Conservation (phyloP, 2,797 vertebrate species). For the Myotis planiceps region DNA sequence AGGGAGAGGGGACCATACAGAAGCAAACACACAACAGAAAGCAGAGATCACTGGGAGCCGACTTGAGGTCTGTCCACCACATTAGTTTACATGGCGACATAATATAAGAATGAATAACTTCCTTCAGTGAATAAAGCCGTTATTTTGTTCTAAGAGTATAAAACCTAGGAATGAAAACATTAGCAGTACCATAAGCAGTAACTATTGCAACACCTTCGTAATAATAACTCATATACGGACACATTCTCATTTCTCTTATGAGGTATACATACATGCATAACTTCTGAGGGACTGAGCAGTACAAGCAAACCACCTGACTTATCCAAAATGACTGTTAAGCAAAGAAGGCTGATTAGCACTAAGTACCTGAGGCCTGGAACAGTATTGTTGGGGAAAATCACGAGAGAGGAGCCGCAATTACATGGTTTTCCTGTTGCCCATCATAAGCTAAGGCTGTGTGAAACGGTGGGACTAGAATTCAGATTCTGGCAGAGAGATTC, state of each 20-base stretch:
- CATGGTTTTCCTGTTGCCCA: not conserved
- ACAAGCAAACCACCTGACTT: not conserved
- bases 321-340: not conserved
- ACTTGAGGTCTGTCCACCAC: not conserved
- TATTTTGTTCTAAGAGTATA: not conserved
- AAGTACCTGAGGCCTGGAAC: not conserved
- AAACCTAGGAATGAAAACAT: constrained; percentile 8
- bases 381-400: not conserved
- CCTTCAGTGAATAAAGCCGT: not conserved
- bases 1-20: not conserved
- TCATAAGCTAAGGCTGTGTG: not conserved
- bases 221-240: not conserved
- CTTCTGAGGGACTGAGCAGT: not conserved
- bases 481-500: not conserved
- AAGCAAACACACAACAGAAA: not conserved
- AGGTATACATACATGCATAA: not conserved
- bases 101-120: not conserved
- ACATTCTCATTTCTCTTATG: not conserved
- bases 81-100: not conserved
- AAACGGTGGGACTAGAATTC: not conserved
- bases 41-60: not conserved
- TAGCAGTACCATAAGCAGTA: not conserved
- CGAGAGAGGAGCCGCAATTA: not conserved
- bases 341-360: not conserved
- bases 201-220: not conserved